Evolutionary conservation across 1,140 invertebrate species (phyloP).

Genomic region (Drosophila gunungcola): DNA sequence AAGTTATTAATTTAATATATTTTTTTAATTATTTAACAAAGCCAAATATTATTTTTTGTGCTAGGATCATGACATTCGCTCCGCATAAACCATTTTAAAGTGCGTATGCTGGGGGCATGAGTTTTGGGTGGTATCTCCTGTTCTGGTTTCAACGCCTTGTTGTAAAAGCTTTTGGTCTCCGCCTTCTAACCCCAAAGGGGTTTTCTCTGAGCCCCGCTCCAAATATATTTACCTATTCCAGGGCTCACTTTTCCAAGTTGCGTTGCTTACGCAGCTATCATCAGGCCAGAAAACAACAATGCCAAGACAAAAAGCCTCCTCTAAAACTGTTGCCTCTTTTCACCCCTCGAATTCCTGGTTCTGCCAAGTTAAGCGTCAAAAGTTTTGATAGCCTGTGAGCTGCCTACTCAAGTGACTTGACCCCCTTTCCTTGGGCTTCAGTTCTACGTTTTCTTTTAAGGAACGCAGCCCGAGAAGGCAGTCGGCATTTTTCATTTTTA

Average conservation of each 20-base stretch:
- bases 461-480: conserved; percentile 17
- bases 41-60: not conserved
- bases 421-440: not conserved
- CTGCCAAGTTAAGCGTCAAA: conserved; percentile 70
- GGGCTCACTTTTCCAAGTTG: conserved; percentile 27
- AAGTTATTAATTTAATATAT: no score
- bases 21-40: no score
- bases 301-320: conserved; percentile 48
- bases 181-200: conserved; percentile 44
- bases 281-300: conserved; percentile 49
- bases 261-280: conserved; percentile 64
- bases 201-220: conserved; percentile 25
- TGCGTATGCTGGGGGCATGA: conserved; percentile 5
- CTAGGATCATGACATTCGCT: not conserved
- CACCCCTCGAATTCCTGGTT: conserved; percentile 22
- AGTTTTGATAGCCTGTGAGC: conserved; percentile 80
- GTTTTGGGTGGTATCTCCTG: conserved; percentile 20
- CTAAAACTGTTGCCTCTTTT: not conserved
- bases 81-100: conserved; percentile 51
- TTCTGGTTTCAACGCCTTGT: conserved; percentile 43
- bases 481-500: conserved; percentile 77
- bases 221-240: conserved; percentile 38
- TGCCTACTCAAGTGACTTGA: conserved; percentile 64
- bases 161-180: conserved; percentile 21
- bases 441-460: conserved; percentile 7